These are phyloP conservation scores for Ichneumoninae sp. DNA, from an alignment of 2,888 invertebrate genomes.

Conservation along the genomic window DNA sequence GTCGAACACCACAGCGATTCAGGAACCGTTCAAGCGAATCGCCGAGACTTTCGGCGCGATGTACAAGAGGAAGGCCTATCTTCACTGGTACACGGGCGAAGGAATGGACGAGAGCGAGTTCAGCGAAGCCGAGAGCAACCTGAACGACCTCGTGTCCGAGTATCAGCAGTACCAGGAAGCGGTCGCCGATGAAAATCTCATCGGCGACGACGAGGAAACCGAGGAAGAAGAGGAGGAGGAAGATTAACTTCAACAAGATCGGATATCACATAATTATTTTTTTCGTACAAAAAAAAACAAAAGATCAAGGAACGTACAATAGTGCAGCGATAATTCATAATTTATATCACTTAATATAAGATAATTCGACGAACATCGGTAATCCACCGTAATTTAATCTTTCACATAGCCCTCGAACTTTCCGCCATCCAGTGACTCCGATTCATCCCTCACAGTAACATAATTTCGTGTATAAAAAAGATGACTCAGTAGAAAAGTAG, in stretches of 20 bases:
- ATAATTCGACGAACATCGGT: background rate
- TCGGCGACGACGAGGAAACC: constrained; percentile 51
- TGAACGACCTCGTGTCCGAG: constrained; percentile 94
- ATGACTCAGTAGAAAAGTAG: constrained; percentile 20
- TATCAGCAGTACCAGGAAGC: constrained; percentile 97
- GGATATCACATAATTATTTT: constrained; percentile 43
- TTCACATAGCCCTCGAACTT: background rate
- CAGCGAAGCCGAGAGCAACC: constrained; percentile 96
- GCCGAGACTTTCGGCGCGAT: constrained; percentile 93
- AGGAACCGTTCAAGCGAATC: constrained; percentile 93
- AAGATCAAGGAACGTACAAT: constrained; percentile 23
- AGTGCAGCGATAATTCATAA: constrained; percentile 15
- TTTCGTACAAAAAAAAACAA: constrained; percentile 31
- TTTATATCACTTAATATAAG: constrained; percentile 10
- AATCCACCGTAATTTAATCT: background rate
- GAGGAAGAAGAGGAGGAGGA: constrained; percentile 61
- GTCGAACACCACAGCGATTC: constrained; percentile 93
- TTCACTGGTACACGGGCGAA: constrained; percentile 98
- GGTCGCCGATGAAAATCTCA: constrained; percentile 91
- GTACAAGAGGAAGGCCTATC: constrained; percentile 97
- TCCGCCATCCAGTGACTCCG: background rate
- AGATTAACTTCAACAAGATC: background rate
- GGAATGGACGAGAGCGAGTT: constrained; percentile 99
- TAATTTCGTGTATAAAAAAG: constrained; percentile 13
- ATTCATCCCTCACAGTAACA: background rate